Conservation (phyloP, 1,140 invertebrate species). For the Anastrepha ludens region DNA sequence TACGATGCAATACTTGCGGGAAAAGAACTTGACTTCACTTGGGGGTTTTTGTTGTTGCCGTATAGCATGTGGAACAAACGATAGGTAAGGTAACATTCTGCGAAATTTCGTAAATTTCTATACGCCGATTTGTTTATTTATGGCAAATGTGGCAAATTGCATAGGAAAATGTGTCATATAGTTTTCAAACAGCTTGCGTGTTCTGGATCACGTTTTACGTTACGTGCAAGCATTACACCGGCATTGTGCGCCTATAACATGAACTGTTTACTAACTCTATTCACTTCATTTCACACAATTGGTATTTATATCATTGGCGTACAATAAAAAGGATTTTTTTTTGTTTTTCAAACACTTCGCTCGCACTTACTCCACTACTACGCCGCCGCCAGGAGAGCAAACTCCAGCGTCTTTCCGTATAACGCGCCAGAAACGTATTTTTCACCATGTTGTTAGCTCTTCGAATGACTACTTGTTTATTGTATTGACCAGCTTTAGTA, state of each 20-base stretch:
- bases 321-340: not conserved
- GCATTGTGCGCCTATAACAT: not conserved
- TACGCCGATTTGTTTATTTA: too few species aligned
- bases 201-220: not conserved
- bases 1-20: too few species aligned
- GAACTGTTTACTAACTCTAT: not conserved
- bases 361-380: constrained; percentile 50
- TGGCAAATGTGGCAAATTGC: too few species aligned
- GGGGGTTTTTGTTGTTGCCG: too few species aligned
- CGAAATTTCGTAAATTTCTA: too few species aligned
- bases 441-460: constrained; percentile 54
- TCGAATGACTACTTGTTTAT: constrained; percentile 19
- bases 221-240: not conserved
- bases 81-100: too few species aligned
- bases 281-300: constrained; percentile 5
- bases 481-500: not conserved
- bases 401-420: constrained; percentile 15
- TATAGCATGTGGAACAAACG: too few species aligned
- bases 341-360: not conserved
- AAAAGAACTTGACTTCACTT: too few species aligned
- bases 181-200: not conserved
- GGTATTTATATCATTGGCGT: not conserved
- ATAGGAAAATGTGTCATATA: too few species aligned
- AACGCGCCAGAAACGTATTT: constrained; percentile 35
- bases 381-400: not conserved